Evolutionary conservation across 2,797 vertebrate species (phyloP), one percentile per base, ranked within the genome.

Genomic region (Rhinogobio ventralis): DNA sequence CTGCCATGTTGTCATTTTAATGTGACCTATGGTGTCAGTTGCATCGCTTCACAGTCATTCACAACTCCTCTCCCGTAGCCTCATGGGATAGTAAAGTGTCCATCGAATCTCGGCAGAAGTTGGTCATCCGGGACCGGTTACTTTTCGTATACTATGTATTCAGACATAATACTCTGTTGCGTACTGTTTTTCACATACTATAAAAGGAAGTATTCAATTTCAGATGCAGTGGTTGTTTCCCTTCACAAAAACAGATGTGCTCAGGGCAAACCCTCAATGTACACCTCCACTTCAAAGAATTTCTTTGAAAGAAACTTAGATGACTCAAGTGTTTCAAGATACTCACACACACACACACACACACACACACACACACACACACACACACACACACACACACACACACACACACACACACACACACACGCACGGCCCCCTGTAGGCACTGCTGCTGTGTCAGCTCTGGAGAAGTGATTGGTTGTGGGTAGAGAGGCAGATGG

Each of bases 371-470:
- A 55, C 53, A 55, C 20, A 9, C n/a, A 72, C 19, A 36, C 33
- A 36, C 33, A 36, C 33, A 36, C 33, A 5, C 67, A 17, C 39
- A 60, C 69, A 62, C 17, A 73, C 19, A 49, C 73, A 6, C 82
- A 49, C 46, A 51, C 15, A 33, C 69, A 62, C 11, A 73, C 19
- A 49, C 73, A 6, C 82, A 49, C 49, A 51, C 10, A 2, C 36
- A 7, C 36, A 39, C 36, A 7, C 36, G 4, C 67, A 17, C 28
- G n/a, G 55, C 36, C 66, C 57, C 81, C 81, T 67, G 75, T 71
- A 80, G 86, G 69, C 64, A 20, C 13, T 66, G 42, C 72, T 62
- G 85, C 85, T 86, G 86, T 71, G 79, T 82, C 79, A 87, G 79
- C 86, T 49, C 72, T 39, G 17, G 13, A 55, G 39, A 85, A 85